Percentiles rank a stretch among this genome's conserved stretches.
phyloP scores from a whole-genome alignment of 2,888 invertebrate species.

The Idaea biselata region DNA sequence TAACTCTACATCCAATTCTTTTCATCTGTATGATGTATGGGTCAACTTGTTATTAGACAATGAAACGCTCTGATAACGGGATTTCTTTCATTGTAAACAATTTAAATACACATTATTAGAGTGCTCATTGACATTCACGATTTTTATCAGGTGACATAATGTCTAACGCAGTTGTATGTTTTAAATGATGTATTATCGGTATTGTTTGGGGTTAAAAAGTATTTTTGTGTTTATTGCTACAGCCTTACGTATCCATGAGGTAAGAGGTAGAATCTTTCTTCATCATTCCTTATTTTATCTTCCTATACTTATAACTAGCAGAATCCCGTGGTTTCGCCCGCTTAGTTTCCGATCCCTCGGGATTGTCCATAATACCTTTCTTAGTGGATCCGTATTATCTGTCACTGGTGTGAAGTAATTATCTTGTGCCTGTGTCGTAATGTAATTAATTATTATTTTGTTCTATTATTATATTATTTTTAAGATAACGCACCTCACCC shows the following conservation, averaged over 20 bases:
- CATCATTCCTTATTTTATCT: too few relatives aligned
- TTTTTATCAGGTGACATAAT: conserved; percentile 16
- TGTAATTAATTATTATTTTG: too few relatives aligned
- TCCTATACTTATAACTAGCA: too few relatives aligned
- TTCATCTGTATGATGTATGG: conserved; percentile 41
- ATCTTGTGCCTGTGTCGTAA: too few relatives aligned
- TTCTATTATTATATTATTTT: too few relatives aligned
- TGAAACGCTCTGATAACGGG: conserved; percentile 37
- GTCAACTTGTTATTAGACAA: conserved; percentile 40
- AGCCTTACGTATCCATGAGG: background rate
- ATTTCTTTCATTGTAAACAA: conserved; percentile 18
- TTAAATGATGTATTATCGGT: conserved; percentile 11
- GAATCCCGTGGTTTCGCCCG: too few relatives aligned
- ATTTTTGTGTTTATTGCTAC: background rate
- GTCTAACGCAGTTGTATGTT: background rate
- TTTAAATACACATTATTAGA: conserved; percentile 24
- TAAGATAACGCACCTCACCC: too few relatives aligned
- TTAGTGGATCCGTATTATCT: too few relatives aligned
- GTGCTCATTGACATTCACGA: conserved; percentile 11
- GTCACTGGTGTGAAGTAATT: too few relatives aligned
- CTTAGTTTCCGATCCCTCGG: too few relatives aligned
- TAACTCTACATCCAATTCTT: conserved; percentile 29
- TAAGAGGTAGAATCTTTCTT: too few relatives aligned
- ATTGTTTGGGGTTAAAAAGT: background rate
- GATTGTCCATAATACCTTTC: too few relatives aligned